Evolutionary conservation across 30 jellyfish, hydroid and myxozoan species (phyloP).

Genomic region (Hydractinia symbiolongicarpus): DNA sequence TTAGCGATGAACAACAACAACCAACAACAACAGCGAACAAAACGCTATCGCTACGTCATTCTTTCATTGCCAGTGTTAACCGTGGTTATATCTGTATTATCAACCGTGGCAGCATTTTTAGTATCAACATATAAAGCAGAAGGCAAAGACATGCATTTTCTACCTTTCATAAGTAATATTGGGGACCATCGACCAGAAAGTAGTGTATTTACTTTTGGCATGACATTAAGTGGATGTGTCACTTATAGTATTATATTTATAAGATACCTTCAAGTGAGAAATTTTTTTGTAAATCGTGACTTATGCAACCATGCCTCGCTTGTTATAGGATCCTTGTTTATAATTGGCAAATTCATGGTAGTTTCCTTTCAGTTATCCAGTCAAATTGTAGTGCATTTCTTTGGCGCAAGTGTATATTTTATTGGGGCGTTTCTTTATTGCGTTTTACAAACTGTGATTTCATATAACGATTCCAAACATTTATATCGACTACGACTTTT

Average conservation of each 20-base stretch:
- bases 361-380: slow-evolving; percentile 74
- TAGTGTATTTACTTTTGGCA: slow-evolving; percentile 60
- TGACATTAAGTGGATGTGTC: slow-evolving; percentile 45
- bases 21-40: too few relatives aligned
- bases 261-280: slow-evolving; percentile 55
- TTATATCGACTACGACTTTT: slow-evolving; percentile 31
- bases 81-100: slow-evolving; percentile 12
- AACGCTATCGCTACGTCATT: slow-evolving; percentile 1
- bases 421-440: slow-evolving; percentile 49
- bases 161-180: slow-evolving; percentile 75
- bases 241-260: slow-evolving; percentile 44
- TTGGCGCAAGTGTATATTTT: slow-evolving; percentile 65
- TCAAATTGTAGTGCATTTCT: slow-evolving; percentile 35
- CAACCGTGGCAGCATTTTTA: slow-evolving; percentile 28
- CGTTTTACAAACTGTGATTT: slow-evolving; percentile 40
- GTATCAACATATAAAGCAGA: slow-evolving; percentile 7
- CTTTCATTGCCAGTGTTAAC: slow-evolving; percentile 17
- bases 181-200: slow-evolving; percentile 72
- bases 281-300: slow-evolving; percentile 11
- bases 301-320: slow-evolving; percentile 35
- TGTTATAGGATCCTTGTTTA: slow-evolving; percentile 32
- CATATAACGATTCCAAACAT: slow-evolving; percentile 23
- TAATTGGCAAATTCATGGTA: slow-evolving; percentile 53
- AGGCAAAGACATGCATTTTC: slow-evolving; percentile 20
- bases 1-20: too few relatives aligned